Conservation (phyloP, 2,113 vertebrate species). For the Hippoglossus stenolepis region DNA sequence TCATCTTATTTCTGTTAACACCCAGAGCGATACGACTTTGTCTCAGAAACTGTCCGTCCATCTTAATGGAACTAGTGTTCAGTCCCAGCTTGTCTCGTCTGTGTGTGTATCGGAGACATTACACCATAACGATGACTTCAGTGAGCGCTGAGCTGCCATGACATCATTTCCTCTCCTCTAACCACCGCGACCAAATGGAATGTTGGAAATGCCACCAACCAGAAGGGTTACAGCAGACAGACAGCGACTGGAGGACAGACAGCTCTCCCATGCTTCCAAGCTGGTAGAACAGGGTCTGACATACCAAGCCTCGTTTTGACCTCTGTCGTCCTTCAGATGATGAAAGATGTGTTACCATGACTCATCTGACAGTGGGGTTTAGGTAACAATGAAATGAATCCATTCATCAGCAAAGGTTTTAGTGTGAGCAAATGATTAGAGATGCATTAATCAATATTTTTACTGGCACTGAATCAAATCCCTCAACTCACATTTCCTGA, state of each 20-base stretch:
- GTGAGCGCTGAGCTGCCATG: slow-evolving; percentile 50
- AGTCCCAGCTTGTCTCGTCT: slow-evolving; percentile 29
- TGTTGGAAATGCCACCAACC: slow-evolving; percentile 47
- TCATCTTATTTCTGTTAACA: neutral
- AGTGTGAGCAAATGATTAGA: neutral
- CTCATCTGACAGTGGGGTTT: neutral
- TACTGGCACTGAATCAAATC: neutral
- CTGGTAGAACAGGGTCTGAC: neutral
- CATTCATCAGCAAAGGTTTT: neutral
- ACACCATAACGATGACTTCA: slow-evolving; percentile 62
- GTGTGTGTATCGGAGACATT: slow-evolving; percentile 59
- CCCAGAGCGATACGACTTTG: slow-evolving; percentile 9
- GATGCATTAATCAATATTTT: neutral
- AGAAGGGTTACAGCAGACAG: slow-evolving; percentile 17
- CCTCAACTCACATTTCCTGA: too few species aligned
- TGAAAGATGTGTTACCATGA: neutral
- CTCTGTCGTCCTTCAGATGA: neutral
- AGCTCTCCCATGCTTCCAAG: neutral
- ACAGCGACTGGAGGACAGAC: slow-evolving; percentile 8
- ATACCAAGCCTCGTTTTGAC: neutral
- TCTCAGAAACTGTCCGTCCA: slow-evolving; percentile 37
- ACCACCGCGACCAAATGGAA: slow-evolving; percentile 53
- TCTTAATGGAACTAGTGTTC: slow-evolving; percentile 47
- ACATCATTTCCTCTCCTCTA: slow-evolving; percentile 67
- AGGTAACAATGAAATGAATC: neutral